Conservation (phyloP, 1,140 invertebrate species). For the Lamellibrachia luymesi region DNA sequence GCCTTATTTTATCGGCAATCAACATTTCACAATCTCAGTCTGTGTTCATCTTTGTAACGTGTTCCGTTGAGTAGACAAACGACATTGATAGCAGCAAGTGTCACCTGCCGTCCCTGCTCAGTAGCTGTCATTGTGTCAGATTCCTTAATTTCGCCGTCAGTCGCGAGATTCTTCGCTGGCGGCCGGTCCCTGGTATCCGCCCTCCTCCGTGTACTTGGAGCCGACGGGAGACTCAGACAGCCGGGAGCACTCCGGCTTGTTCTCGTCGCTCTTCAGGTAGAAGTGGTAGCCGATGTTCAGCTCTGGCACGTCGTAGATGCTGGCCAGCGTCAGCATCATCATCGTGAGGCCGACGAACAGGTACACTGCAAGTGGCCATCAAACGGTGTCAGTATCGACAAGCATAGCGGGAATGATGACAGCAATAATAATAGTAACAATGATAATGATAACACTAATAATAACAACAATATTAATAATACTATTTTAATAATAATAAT, state of each 20-base stretch:
- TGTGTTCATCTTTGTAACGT: not conserved
- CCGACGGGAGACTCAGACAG: not conserved
- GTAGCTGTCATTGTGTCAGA: not conserved
- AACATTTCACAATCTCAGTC: not conserved
- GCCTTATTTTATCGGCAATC: not conserved
- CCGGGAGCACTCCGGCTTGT: slow-evolving; percentile 29
- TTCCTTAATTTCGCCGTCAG: not conserved
- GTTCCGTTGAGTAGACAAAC: not conserved
- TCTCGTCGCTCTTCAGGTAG: slow-evolving; percentile 67
- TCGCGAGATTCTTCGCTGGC: not conserved
- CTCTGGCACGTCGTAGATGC: slow-evolving; percentile 84
- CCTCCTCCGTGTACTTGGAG: not conserved
- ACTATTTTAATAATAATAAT: too few species aligned
- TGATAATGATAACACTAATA: too few species aligned
- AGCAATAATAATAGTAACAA: too few species aligned
- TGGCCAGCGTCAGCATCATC: slow-evolving; percentile 77
- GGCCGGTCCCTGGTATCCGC: not conserved
- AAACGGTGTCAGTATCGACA: too few species aligned
- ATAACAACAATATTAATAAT: too few species aligned
- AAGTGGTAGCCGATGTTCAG: slow-evolving; percentile 78
- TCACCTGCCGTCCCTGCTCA: not conserved
- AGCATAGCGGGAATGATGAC: too few species aligned
- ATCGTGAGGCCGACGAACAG: slow-evolving; percentile 76
- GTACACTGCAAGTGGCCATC: slow-evolving; percentile 65
- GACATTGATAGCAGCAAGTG: not conserved